phyloP scores from a whole-genome alignment of 92 coral and sea anemone genomes.

The Pocillopora grandis region DNA sequence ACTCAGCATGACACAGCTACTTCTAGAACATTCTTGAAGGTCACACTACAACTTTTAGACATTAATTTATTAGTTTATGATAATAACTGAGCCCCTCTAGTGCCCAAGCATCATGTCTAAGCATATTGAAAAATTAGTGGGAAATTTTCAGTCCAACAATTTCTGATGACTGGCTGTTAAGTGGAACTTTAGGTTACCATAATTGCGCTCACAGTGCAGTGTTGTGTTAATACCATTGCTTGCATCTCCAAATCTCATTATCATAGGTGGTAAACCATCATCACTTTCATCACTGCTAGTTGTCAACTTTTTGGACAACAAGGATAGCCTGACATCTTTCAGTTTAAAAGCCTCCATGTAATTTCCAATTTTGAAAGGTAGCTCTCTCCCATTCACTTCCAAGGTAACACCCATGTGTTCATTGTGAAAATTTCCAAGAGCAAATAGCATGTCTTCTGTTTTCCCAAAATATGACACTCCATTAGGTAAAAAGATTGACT shows the following conservation, averaged over 20 bases:
- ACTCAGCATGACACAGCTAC: too few species aligned
- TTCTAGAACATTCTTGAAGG: too few species aligned
- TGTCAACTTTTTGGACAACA: constrained; percentile 55
- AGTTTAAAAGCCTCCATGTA: constrained; percentile 54
- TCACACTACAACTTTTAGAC: background rate
- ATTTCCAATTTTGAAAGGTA: constrained; percentile 51
- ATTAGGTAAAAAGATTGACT: constrained; percentile 47
- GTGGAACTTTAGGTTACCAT: background rate
- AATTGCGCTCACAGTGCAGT: constrained; percentile 45
- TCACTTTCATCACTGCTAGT: constrained; percentile 62
- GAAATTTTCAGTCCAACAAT: constrained; percentile 17
- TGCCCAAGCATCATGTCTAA: constrained; percentile 4
- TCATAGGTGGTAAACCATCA: constrained; percentile 62
- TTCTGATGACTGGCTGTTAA: constrained; percentile 13
- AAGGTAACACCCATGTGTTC: constrained; percentile 49
- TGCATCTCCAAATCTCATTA: constrained; percentile 60
- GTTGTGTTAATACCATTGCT: constrained; percentile 44
- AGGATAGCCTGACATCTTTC: constrained; percentile 59
- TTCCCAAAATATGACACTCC: constrained; percentile 54
- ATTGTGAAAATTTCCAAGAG: constrained; percentile 55
- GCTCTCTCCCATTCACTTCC: constrained; percentile 36
- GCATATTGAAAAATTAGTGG: constrained; percentile 8
- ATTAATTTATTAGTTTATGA: constrained; percentile 17
- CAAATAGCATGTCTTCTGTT: constrained; percentile 53
- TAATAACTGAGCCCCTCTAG: constrained; percentile 22